phyloP scores from a whole-genome alignment of 2,797 vertebrate species.

The Masticophis lateralis region DNA sequence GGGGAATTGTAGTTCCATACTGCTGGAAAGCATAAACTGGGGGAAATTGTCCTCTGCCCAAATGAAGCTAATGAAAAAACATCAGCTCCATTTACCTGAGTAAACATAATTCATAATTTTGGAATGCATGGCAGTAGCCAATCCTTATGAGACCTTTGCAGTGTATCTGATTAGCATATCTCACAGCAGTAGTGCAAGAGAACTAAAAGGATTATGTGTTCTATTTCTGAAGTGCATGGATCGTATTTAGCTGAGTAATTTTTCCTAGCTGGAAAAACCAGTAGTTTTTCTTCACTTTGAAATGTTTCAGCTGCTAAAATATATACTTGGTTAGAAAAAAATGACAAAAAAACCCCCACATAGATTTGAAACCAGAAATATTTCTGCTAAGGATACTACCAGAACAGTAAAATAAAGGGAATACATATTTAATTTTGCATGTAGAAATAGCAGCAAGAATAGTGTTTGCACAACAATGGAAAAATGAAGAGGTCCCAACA shows the following conservation, averaged over 20 bases:
- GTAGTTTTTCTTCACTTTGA: neutral
- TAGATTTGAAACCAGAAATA: no score
- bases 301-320: neutral
- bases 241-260: neutral
- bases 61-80: neutral
- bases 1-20: neutral
- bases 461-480: no score
- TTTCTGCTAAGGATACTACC: no score
- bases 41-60: neutral
- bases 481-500: no score
- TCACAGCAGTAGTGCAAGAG: constrained; percentile 2
- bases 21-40: neutral
- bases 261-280: neutral
- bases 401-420: no score
- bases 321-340: no score
- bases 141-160: neutral
- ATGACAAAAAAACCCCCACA: no score
- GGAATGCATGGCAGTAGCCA: constrained; percentile 20
- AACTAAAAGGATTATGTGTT: neutral
- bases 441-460: no score
- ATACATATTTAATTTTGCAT: no score
- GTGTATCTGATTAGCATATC: constrained; percentile 19
- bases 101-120: constrained; percentile 8
- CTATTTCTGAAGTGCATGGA: neutral
- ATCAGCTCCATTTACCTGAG: neutral